These are phyloP conservation scores for Oxyura jamaicensis DNA, from an alignment of 2,113 vertebrate genomes.

Conservation along the genomic window DNA sequence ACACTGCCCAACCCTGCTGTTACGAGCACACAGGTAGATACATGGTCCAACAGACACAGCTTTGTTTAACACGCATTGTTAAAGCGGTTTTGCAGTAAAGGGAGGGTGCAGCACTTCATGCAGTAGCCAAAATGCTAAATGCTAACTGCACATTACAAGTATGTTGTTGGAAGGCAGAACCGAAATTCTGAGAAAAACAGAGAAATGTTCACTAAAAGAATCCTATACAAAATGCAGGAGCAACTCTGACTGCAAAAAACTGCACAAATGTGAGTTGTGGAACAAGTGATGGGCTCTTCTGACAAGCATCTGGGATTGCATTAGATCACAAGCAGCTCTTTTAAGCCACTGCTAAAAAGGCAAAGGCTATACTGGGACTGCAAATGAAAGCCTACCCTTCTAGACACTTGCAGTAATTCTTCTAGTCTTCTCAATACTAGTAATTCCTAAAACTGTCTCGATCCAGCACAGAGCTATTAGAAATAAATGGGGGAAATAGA, in stretches of 20 bases:
- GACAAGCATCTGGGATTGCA: neutral
- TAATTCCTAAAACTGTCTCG: neutral
- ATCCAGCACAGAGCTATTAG: neutral
- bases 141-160: neutral
- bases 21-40: fast-evolving
- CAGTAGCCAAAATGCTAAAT: neutral
- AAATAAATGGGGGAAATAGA: neutral
- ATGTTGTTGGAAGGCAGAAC: neutral
- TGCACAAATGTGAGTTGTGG: neutral
- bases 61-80: neutral
- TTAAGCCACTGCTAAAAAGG: neutral
- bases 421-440: neutral
- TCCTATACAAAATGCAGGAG: neutral
- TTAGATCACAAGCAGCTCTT: neutral
- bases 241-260: neutral
- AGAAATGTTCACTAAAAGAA: neutral
- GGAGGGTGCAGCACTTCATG: neutral
- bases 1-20: neutral
- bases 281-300: neutral
- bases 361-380: neutral
- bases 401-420: neutral
- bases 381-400: neutral
- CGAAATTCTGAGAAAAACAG: neutral
- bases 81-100: neutral
- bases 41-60: neutral